A percentile compares a stretch with the other conserved stretches of the same genome.
phyloP scores from a whole-genome alignment of 2,113 vertebrate genomes.

The Bambusicola thoracicus region DNA sequence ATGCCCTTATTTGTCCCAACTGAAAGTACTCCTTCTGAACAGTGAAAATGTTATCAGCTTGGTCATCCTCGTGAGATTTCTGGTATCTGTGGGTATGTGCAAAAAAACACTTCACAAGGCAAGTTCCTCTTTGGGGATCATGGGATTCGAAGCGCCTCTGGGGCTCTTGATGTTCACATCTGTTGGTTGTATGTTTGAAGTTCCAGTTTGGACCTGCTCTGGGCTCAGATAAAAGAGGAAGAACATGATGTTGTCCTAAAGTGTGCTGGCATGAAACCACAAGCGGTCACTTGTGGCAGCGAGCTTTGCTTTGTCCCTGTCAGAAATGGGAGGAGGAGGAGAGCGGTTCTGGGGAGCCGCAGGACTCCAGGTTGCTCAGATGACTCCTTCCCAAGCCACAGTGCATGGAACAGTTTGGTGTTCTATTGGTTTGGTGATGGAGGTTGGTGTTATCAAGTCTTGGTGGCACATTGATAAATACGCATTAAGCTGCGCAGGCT shows the following conservation, averaged over 20 bases:
- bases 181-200: constrained; percentile 61
- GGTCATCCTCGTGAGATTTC: constrained; percentile 15
- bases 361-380: neutral
- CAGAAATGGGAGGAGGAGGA: neutral
- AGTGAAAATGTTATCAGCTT: constrained; percentile 44
- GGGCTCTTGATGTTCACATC: constrained; percentile 51
- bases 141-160: constrained; percentile 44
- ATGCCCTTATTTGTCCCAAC: constrained; percentile 13
- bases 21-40: neutral
- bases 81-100: constrained; percentile 19
- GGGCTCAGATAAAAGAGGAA: constrained; percentile 63
- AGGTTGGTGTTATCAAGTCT: neutral
- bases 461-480: neutral
- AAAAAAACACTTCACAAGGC: constrained; percentile 52
- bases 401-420: neutral
- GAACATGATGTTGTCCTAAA: neutral
- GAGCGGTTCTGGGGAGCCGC: neutral
- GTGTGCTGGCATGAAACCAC: constrained; percentile 1
- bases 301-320: neutral
- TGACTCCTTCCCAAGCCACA: neutral
- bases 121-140: constrained; percentile 69
- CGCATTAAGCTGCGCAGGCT: neutral
- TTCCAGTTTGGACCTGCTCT: constrained; percentile 61
- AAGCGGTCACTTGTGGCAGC: neutral
- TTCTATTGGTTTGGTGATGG: neutral